Evolutionary conservation across 2,797 vertebrate species (phyloP).

Genomic region (Pseudomugil gertrudae): DNA sequence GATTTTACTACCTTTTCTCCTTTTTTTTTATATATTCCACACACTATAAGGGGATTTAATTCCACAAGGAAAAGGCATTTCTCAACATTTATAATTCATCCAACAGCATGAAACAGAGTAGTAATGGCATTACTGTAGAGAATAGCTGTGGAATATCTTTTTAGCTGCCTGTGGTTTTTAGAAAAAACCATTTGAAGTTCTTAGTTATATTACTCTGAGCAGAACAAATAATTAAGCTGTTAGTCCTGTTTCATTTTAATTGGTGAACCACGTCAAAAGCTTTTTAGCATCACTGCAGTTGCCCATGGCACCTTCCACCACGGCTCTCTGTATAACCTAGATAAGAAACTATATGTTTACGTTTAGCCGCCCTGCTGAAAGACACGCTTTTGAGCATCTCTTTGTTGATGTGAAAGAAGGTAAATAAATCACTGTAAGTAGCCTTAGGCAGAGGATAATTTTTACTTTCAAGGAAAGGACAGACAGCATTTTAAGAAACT

Average conservation of each 20-base stretch:
- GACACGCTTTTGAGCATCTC: slow-evolving; percentile 59
- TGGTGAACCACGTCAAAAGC: slow-evolving; percentile 71
- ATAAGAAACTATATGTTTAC: slow-evolving; percentile 74
- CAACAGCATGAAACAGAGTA: slow-evolving; percentile 50
- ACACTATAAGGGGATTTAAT: slow-evolving; percentile 45
- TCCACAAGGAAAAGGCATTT: slow-evolving; percentile 41
- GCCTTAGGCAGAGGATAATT: slow-evolving; percentile 51
- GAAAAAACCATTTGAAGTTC: slow-evolving; percentile 70
- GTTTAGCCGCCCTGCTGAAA: slow-evolving; percentile 56
- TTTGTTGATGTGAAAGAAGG: slow-evolving; percentile 59
- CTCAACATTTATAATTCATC: slow-evolving; percentile 43
- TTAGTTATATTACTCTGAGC: slow-evolving; percentile 42
- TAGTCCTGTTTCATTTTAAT: slow-evolving; percentile 78
- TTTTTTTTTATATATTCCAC: slow-evolving; percentile 10
- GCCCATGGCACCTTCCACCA: slow-evolving; percentile 67
- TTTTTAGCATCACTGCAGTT: slow-evolving; percentile 68
- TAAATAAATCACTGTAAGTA: slow-evolving; percentile 63
- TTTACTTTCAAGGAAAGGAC: slow-evolving; percentile 49
- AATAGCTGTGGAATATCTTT: slow-evolving; percentile 70
- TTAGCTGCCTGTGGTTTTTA: slow-evolving; percentile 50
- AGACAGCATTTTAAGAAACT: slow-evolving; percentile 32
- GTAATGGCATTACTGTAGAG: slow-evolving; percentile 55
- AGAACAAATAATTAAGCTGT: slow-evolving; percentile 72
- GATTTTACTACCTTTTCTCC: slow-evolving; percentile 23
- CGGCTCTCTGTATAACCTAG: slow-evolving; percentile 74